These are phyloP conservation scores for Pimephales promelas DNA, from an alignment of 2,113 vertebrate genomes.

Conservation along the genomic window DNA sequence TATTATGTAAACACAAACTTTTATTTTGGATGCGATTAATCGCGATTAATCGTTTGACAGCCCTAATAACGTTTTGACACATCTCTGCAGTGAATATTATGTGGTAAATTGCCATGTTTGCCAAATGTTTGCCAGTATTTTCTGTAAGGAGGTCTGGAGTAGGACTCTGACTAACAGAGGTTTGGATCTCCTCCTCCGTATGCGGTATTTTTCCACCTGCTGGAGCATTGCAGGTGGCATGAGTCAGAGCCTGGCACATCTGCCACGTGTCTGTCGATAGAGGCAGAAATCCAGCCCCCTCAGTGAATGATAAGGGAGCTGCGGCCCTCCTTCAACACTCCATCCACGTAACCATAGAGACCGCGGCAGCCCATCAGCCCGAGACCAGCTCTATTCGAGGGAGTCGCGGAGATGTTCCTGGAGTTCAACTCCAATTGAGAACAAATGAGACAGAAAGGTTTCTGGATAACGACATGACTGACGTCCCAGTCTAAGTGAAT, in stretches of 20 bases:
- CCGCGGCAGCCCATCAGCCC: conserved; percentile 58
- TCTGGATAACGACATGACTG: conserved; percentile 24
- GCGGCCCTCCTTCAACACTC: conserved; percentile 56
- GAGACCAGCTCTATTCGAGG: conserved; percentile 44
- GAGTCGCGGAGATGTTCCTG: background rate
- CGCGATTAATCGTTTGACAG: too few relatives aligned
- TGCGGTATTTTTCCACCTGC: conserved; percentile 49
- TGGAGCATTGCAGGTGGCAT: conserved; percentile 46
- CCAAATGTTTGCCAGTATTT: conserved; percentile 4
- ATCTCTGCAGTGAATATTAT: background rate
- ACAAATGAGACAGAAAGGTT: conserved; percentile 23
- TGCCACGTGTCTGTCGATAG: conserved; percentile 35
- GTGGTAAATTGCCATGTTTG: background rate
- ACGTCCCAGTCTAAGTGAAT: background rate
- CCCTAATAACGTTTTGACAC: too few relatives aligned
- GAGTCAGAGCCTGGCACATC: conserved; percentile 45
- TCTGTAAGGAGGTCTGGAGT: background rate
- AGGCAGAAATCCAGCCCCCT: conserved; percentile 35
- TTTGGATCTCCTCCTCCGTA: conserved; percentile 15
- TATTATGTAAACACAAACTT: too few relatives aligned
- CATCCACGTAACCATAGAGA: conserved; percentile 69
- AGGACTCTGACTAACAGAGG: background rate
- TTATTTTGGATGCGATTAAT: too few relatives aligned
- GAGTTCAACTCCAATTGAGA: conserved; percentile 43
- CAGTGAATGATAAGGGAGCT: conserved; percentile 40